Conservation (phyloP, 2,888 invertebrate species). For the Hirtodrosophila histrioides region DNA sequence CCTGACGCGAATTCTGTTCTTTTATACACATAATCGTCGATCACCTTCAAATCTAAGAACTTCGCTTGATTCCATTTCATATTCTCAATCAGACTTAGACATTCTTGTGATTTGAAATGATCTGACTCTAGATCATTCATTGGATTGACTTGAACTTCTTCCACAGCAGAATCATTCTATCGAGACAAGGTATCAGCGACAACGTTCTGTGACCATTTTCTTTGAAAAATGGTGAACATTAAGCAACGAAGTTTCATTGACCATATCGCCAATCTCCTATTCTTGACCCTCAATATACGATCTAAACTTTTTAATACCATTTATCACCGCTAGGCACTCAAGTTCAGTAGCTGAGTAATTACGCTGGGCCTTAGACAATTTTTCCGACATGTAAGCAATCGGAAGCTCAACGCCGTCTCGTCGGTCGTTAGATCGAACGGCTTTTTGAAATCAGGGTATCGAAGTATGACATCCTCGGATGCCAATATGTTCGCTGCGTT, state of each 20-base stretch:
- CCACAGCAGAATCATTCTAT: background rate
- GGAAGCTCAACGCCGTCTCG: background rate
- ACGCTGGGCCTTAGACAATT: background rate
- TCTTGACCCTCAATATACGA: too few relatives aligned
- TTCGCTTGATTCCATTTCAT: background rate
- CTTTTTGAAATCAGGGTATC: too few relatives aligned
- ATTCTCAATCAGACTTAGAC: background rate
- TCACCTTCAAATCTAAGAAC: background rate
- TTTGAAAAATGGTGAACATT: too few relatives aligned
- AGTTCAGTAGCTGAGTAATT: slow-evolving; percentile 3
- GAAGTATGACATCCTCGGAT: too few relatives aligned
- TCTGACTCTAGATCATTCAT: background rate
- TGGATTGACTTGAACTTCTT: background rate
- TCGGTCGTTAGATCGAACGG: too few relatives aligned
- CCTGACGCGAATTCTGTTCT: too few relatives aligned
- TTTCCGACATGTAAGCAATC: slow-evolving; percentile 5
- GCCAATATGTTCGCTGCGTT: too few relatives aligned
- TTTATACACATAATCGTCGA: too few relatives aligned
- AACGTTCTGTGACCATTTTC: background rate
- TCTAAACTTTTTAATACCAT: slow-evolving; percentile 9
- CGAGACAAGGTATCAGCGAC: background rate
- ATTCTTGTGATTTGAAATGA: background rate
- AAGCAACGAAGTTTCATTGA: background rate
- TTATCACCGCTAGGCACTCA: background rate
- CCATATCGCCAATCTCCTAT: background rate